These are phyloP conservation scores for Tethea ocularis DNA, from an alignment of 2,888 invertebrate species.

Conservation along the genomic window DNA sequence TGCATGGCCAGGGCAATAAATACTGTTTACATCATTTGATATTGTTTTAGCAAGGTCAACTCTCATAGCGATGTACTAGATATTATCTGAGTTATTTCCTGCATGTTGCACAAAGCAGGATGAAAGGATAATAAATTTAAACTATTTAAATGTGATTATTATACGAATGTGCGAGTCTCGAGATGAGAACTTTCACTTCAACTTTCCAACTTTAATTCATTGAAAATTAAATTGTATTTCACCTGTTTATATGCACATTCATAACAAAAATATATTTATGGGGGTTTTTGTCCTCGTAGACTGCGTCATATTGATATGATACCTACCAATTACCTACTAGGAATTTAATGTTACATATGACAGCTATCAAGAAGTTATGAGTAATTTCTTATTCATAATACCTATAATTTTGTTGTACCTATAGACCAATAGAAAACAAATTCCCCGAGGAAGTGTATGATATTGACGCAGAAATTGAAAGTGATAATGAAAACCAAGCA, in stretches of 20 bases:
- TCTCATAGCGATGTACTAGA: constrained; percentile 33
- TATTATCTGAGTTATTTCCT: constrained; percentile 40
- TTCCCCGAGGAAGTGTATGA: constrained; percentile 93
- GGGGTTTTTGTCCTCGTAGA: background rate
- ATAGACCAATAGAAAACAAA: constrained; percentile 67
- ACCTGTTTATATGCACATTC: constrained; percentile 5
- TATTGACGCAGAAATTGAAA: constrained; percentile 93
- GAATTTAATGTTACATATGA: background rate
- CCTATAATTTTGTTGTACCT: constrained; percentile 21
- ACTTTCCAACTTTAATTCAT: background rate
- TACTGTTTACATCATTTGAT: constrained; percentile 33
- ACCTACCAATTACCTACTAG: too few relatives aligned
- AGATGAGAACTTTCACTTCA: constrained; percentile 15
- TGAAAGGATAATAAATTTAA: background rate
- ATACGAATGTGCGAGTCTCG: constrained; percentile 13
- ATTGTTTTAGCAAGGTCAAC: constrained; percentile 48
- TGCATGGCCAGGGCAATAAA: constrained; percentile 45
- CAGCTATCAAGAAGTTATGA: background rate
- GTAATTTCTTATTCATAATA: background rate
- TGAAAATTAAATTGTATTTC: background rate
- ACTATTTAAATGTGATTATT: constrained; percentile 8
- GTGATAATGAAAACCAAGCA: constrained; percentile 88
- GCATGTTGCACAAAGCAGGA: background rate
- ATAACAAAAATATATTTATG: background rate
- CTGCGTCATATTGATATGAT: background rate